Percentiles rank a stretch among this genome's conserved stretches.
Evolutionary conservation across 2,113 vertebrate genomes (phyloP).

Genomic region (Rhynchomys soricoides): DNA sequence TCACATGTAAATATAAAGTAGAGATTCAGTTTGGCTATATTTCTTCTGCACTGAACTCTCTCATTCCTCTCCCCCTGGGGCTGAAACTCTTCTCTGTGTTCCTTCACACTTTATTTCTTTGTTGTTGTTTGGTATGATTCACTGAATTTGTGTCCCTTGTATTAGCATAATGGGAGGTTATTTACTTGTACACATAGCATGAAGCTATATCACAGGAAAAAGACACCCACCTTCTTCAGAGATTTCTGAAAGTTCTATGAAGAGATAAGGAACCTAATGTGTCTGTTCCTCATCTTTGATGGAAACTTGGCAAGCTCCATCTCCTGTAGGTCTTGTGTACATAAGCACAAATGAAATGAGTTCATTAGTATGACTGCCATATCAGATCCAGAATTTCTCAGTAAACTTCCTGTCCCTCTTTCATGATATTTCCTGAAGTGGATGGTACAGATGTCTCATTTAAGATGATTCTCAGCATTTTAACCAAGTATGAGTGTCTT

Average conservation of each 20-base stretch:
- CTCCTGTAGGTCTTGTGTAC: background rate
- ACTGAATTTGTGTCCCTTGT: background rate
- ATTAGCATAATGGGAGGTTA: background rate
- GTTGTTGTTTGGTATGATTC: no score
- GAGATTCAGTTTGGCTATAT: no score
- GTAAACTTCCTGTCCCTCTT: background rate
- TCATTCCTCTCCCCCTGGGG: background rate
- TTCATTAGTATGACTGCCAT: background rate
- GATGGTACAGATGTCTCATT: background rate
- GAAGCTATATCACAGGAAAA: background rate
- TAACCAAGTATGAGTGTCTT: background rate
- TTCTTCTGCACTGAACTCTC: background rate
- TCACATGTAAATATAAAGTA: background rate
- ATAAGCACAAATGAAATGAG: background rate
- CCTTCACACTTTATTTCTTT: background rate
- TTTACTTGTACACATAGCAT: background rate
- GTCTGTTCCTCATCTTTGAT: no score
- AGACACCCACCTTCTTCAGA: background rate
- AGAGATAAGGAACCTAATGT: background rate
- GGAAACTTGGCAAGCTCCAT: background rate
- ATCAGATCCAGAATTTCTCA: background rate
- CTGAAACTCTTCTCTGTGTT: background rate
- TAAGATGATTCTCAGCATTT: background rate
- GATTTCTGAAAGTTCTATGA: no score
- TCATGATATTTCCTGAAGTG: background rate